Evolutionary conservation across 2,113 vertebrate species (phyloP), one percentile per base, ranked within the genome.

Genomic region (Nipponia nippon): DNA sequence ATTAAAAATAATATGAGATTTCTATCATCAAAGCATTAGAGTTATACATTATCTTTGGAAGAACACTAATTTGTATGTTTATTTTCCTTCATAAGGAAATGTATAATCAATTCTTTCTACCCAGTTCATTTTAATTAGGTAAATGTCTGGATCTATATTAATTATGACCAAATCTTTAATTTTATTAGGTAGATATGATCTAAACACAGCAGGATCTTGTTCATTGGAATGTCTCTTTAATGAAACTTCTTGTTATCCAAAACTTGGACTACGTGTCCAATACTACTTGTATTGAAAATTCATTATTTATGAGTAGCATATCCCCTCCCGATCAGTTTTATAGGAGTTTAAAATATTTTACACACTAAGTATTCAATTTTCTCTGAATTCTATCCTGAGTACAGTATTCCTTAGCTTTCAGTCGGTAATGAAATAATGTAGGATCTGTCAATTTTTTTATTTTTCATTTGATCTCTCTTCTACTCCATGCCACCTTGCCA

Each of bases 101-200:
- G 26, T 73, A 49, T 87, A 94, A 96, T 95, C 89, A 91, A 90
- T 96, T 95, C 29, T 89, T 91, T 94, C 89, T 94, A 86, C 70
- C 13, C 29, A 49, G 77, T 61, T 97, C 65, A 72, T 83, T 95
- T 97, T 95, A 95, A 95, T 97, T 95, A 70, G 75, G 84, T 95
- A 83, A 95, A 83, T 22, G 75, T 75, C 78, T 93, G 66, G 62
- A 83, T 95, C 89, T 91, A 80, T 94, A 91, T 94, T 95, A 95
- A 95, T 91, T 93, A 95, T 95, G 38, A 87, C 78, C 85, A 94
- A 91, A 94, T 90, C 70, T 90, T 96, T 95, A 83, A 89, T 91
- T 95, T 85, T 89, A 85, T 95, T 83, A 85, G 62, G 52, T 79
- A 87, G 93, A 95, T 95, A 94, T 4, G 73, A 96, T 95, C 94